Evolutionary conservation across 2,888 invertebrate genomes (phyloP).

Genomic region (Pyrocoelia pectoralis): DNA sequence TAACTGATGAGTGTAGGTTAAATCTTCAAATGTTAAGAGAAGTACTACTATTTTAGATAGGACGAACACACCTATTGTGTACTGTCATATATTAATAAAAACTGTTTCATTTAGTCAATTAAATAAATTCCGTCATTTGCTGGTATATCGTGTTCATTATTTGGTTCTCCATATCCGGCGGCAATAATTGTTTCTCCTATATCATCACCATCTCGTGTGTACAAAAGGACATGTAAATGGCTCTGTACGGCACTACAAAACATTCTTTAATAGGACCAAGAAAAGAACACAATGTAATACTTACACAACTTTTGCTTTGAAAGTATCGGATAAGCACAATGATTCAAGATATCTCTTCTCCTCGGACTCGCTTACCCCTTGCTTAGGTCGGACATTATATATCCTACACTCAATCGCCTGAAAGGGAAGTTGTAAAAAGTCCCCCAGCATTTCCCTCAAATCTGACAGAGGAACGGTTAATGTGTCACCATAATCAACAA

Average conservation of each 20-base stretch:
- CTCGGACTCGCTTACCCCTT: not conserved
- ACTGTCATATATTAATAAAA: not conserved
- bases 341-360: conserved; percentile 19
- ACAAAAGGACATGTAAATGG: conserved; percentile 21
- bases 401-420: conserved; percentile 29
- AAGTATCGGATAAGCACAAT: no score
- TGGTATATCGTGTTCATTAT: conserved; percentile 19
- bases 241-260: conserved; percentile 17
- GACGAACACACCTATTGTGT: no score
- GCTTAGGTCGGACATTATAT: conserved; percentile 23
- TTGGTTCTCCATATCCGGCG: conserved; percentile 20
- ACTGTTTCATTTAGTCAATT: conserved; percentile 26
- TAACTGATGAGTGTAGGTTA: no score
- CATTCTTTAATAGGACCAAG: not conserved
- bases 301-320: conserved; percentile 27
- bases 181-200: conserved; percentile 21
- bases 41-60: no score
- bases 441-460: conserved; percentile 16
- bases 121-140: conserved; percentile 15
- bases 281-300: not conserved
- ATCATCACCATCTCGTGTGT: conserved; percentile 12
- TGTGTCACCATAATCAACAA: conserved; percentile 30
- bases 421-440: conserved; percentile 17
- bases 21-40: no score
- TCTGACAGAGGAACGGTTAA: conserved; percentile 10